Conservation (phyloP, 1,140 invertebrate species). For the Drosophila lacertosa region DNA sequence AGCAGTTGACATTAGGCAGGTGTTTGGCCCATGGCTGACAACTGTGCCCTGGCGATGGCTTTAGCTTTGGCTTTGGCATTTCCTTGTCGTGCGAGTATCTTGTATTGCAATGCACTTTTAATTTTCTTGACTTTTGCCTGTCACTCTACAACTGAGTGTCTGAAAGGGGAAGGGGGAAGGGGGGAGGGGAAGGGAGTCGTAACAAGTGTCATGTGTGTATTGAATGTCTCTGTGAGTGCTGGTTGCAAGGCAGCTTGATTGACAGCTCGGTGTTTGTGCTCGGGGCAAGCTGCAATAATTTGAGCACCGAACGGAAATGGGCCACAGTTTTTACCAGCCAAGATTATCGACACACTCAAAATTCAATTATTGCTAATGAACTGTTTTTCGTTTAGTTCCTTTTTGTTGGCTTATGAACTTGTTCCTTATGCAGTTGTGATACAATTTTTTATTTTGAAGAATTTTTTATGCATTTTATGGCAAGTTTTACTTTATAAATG, state of each 20-base stretch:
- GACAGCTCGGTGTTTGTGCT: conserved; percentile 18
- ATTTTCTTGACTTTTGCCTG: conserved; percentile 50
- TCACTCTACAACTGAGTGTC: conserved; percentile 1
- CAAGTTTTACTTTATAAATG: too few relatives aligned
- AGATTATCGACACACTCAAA: conserved; percentile 4
- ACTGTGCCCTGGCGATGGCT: neutral
- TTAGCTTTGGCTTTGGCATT: conserved; percentile 8
- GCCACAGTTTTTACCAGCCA: conserved; percentile 5
- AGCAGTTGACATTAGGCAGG: conserved; percentile 50
- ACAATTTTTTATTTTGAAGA: neutral
- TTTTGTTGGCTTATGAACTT: neutral
- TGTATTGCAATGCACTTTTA: conserved; percentile 37
- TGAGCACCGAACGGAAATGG: conserved; percentile 27
- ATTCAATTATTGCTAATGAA: conserved; percentile 13
- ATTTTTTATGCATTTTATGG: too few relatives aligned
- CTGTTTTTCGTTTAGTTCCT: neutral
- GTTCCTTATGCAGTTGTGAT: neutral
- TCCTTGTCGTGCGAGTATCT: conserved; percentile 30
- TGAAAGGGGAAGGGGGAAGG: neutral
- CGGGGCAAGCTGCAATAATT: conserved; percentile 30
- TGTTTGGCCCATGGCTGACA: conserved; percentile 37
- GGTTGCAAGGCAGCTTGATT: conserved; percentile 28
- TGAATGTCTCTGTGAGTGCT: conserved; percentile 11
- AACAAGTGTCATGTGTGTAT: conserved; percentile 36
- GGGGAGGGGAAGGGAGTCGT: neutral